Base-by-base conservation (phyloP, 2,797 vertebrate species). In the Rallus crepitans region DNA sequence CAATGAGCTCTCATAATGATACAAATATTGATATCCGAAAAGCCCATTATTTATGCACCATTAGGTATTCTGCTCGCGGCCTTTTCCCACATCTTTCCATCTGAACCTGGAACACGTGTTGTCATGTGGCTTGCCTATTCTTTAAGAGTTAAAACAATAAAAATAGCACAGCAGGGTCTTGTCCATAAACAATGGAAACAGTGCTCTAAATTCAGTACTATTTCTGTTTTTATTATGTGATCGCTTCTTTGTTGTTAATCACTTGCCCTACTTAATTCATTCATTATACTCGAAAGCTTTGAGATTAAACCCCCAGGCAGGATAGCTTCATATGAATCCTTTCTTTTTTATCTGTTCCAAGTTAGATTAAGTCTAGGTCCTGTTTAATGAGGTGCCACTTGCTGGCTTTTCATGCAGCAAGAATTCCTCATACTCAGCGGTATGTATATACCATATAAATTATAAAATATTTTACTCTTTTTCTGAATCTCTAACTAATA, bases 371-470 rank as follows among this genome's bases (percentile, higher is more conserved):
- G 97, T 96, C 93, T 97, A 97, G 97, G 96, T 97, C 96, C 95
- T 98, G 91, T 98, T 98, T 98, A 98, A 98, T 98, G 98, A 98
- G 98, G 96, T 98, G 94, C 96, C 97, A 97, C 97, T 98, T 97
- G 97, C 97, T 97, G 97, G 85, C 96, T 97, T 98, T 98, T 98
- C 96, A 96, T 97, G 95, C 97, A 97, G 97, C 97, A 97, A 98
- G 93, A 97, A 98, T 97, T 97, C 96, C 92, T 97, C 95, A 89
- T 97, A 96, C 97, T 97, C 97, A 96, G 96, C 94, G 93, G 96
- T 98, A 98, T 96, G 93, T 96, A 97, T 97, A 97, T 94, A 96
- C 82, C 96, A 98, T 97, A 98, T 97, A 97, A 98, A 98, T 98
- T 98, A 97, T 97, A 97, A 94, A 97, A 97, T 96, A 96, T 97